Evolutionary conservation across 2,797 vertebrate species (phyloP), one percentile per base, ranked within the genome.

Genomic region (Pseudochromis fuscus): DNA sequence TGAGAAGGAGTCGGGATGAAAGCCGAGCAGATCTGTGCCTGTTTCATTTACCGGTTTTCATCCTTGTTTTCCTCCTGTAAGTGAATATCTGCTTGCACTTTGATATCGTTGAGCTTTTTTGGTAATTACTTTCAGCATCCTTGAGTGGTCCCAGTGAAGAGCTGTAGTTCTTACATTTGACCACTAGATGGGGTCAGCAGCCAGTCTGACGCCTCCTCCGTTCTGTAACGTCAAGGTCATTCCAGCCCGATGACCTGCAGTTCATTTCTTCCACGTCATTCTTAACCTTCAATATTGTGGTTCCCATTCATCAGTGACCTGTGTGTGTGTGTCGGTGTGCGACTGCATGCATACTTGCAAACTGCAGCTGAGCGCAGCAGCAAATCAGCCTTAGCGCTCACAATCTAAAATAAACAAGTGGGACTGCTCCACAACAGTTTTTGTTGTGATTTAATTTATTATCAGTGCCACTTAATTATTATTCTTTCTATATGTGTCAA

Each of bases 151-250:
- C 38, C 25, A 18, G 56, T 23, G 15, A 19, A 31, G 23, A 67
- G 42, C 12, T 77, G 74, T 55, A 64, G 28, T 75, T 73, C 46
- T 55, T 38, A 40, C 13, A 44, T 84, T 58, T 64, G 46, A 67
- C 88, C 92, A 90, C 81, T 76, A 93, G 93, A 84, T 89, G 89
- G 89, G 56, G 86, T 7, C 81, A 80, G 53, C 48, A 38, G 69
- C 28, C 81, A 74, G 31, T 12, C 25, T 27, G 35, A 64, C 37
- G 48, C 35, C 45, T 70, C 63, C 55, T 71, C 67, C 53, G 53
- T 31, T 66, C 46, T 35, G 59, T 35, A 49, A 55, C 40, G 48
- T 66, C 72, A 82, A 87, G 71, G 81, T 82, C 64, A 72, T 61
- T 59, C 52, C 48, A 68, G 35, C 13, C 33, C 10, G 28, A 74